Conservation (phyloP, 2,888 invertebrate species). For the Aphelenchoides bicaudatus region DNA sequence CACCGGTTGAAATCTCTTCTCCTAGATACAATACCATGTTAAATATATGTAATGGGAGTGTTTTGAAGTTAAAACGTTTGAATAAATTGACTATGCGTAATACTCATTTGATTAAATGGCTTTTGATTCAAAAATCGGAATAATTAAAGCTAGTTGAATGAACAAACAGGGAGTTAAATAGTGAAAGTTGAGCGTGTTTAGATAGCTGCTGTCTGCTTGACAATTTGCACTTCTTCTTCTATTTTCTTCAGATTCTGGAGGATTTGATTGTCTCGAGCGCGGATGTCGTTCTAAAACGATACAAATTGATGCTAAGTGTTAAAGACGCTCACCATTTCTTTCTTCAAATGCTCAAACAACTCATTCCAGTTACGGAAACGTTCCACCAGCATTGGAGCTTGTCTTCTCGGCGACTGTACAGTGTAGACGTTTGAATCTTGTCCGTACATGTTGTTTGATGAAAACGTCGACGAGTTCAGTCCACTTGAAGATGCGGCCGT, state of each 20-base stretch:
- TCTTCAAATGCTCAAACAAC: conserved; percentile 52
- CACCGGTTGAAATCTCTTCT: too few relatives aligned
- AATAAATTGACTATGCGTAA: too few relatives aligned
- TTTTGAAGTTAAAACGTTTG: too few relatives aligned
- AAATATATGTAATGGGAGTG: too few relatives aligned
- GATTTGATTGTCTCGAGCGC: conserved; percentile 53
- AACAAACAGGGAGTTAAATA: too few relatives aligned
- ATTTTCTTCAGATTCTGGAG: conserved; percentile 51
- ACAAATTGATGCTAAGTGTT: neutral
- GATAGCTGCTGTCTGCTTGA: conserved; percentile 25
- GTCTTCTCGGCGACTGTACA: neutral
- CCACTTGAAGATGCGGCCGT: conserved; percentile 6
- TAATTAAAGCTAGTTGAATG: too few relatives aligned
- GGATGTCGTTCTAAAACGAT: conserved; percentile 47
- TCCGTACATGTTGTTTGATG: neutral
- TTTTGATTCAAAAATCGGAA: too few relatives aligned
- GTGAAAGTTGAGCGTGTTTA: too few relatives aligned
- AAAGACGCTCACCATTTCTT: conserved; percentile 49
- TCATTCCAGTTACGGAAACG: conserved; percentile 44
- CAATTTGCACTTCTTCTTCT: conserved; percentile 45
- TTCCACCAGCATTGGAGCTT: neutral
- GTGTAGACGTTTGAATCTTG: neutral
- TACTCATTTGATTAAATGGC: too few relatives aligned
- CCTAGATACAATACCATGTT: too few relatives aligned
- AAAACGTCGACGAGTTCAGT: neutral